Evolutionary conservation across 2,888 invertebrate species (phyloP), one percentile per base, ranked within the genome.

Genomic region (Oxyteleia sp.): DNA sequence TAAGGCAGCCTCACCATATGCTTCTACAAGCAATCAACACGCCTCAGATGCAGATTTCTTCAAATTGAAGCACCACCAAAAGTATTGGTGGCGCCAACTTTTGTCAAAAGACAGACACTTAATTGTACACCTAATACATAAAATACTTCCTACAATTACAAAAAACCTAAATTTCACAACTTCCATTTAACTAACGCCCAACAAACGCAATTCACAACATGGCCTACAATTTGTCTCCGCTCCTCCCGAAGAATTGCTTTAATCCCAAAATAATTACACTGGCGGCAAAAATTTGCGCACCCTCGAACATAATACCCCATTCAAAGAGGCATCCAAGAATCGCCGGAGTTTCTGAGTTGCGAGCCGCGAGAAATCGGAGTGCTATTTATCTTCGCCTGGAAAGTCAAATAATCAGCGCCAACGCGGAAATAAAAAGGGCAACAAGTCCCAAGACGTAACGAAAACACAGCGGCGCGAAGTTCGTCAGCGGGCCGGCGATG

Each of bases 321-420:
- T 69, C 55, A 61, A 79, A 69, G 15, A 63, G 55, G 38, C 47
- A 45, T 45, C 20, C 47, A 38, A 20, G 47, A 55, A 45, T 55
- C 49, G 63, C 4, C 16, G 43, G 53, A 63, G 71, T 79, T 69
- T 64, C 69, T n/a, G n/a, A n/a, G n/a, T n/a, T 71, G 16, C 71
- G 57, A 45, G 15, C 16, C 51, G 68, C 43, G 45, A 18, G 43
- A 69, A 66, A 57, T 51, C 47, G 49, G 64, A 71, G 57, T 57
- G 64, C 71, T 72, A 72, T 79, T 79, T 79, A 79, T 79, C 71
- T 79, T 79, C 71, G 79, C 71, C 57, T 38, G 35, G 64, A 57
- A 66, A 80, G 80, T 80, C 72, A 80, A 80, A 80, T 80, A 80
- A 80, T 80, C 80, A 74, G 43, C 32, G 59, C n/a, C 51, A 51